These are phyloP conservation scores for Paralichthys olivaceus DNA, from an alignment of 2,113 vertebrate genomes.

Conservation along the genomic window DNA sequence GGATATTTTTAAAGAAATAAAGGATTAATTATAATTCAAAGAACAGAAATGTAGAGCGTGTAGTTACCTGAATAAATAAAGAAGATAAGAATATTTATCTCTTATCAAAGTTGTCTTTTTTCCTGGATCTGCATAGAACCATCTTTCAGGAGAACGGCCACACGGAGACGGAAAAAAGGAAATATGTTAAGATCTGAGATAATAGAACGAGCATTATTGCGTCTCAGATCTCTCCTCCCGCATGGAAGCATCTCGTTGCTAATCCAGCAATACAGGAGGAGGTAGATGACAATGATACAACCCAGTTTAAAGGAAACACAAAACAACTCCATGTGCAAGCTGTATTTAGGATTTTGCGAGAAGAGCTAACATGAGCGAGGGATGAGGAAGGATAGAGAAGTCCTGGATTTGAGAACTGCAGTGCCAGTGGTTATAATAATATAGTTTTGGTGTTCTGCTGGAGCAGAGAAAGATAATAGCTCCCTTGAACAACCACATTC, in stretches of 20 bases:
- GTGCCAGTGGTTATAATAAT: conserved; percentile 49
- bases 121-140: neutral
- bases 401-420: conserved; percentile 23
- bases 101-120: neutral
- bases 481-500: conserved; percentile 43
- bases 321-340: conserved; percentile 26
- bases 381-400: conserved; percentile 38
- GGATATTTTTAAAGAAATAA: neutral
- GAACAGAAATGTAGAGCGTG: neutral
- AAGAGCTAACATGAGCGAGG: conserved; percentile 34
- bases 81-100: neutral
- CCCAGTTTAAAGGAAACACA: conserved; percentile 24
- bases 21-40: neutral
- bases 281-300: conserved; percentile 30
- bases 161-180: neutral
- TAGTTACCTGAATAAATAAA: neutral
- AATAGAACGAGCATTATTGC: conserved; percentile 1
- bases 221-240: neutral
- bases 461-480: conserved; percentile 47
- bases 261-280: conserved; percentile 28
- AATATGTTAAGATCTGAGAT: conserved; percentile 26
- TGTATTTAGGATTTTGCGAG: conserved; percentile 21
- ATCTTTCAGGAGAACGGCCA: neutral
- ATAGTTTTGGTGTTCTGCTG: conserved; percentile 31
- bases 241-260: conserved; percentile 35